Base-by-base conservation (phyloP, 1,140 invertebrate genomes). In the Nebria ingens region DNA sequence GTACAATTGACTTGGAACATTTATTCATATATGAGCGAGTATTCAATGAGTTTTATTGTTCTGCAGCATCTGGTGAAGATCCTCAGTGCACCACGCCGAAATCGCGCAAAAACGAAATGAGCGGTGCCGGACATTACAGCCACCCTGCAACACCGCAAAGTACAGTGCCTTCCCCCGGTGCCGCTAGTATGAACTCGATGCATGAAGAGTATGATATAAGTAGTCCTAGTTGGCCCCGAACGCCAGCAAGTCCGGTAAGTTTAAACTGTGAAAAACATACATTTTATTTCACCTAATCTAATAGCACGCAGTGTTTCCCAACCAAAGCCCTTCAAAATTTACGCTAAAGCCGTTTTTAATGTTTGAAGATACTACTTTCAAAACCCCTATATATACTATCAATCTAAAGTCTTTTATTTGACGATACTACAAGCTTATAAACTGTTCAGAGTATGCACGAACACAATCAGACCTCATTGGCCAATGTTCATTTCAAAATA, bases 161-260 rank as follows among this genome's bases (percentile, higher is more conserved):
- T 68, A 81, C 83, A 20, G 80, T 85, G 56, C 84, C 84, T 38
- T 89, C 91, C 55, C 91, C 91, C 52, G 85, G 87, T 63, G 85
- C 84, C 60, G 86, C 85, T 56, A 85, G 79, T 76, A 85, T 85
- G 77, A 84, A 88, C 68, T 89, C 87, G 4, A 79, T 83, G 65
- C 91, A 92, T 66, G 92, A 96, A 66, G 91, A 96, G 65, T 93
- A 93, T 75, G 91, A 91, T 70, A 84, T 91, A 64, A 87, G 82
- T 69, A 89, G 86, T 69, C 89, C 91, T 56, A 83, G 86, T 65
- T 90, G 88, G 88, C 82, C 89, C 53, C 79, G 90, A 62, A 91
- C 91, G 61, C 88, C 91, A 62, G 89, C 89, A 68, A 91, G 89
- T 81, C 89, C 89, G 67, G 89, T 92, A 82, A 80, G 82, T 76